Evolutionary conservation across 2,113 vertebrate genomes (phyloP).

Genomic region (Fregetta grallaria): DNA sequence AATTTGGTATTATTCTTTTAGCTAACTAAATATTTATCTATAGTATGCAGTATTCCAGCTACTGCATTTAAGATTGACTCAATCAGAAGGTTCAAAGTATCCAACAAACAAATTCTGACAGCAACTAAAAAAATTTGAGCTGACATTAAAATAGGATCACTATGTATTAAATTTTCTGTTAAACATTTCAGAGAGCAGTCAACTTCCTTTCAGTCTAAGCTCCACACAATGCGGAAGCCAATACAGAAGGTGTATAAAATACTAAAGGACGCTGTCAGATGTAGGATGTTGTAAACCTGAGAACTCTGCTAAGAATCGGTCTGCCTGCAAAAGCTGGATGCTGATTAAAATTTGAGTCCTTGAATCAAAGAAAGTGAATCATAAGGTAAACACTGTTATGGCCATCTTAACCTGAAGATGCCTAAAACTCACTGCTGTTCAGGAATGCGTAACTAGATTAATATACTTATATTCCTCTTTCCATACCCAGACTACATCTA

Average conservation of each 20-base stretch:
- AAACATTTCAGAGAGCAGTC: background rate
- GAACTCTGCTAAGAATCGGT: background rate
- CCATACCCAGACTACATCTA: background rate
- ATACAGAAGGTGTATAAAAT: background rate
- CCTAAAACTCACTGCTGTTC: background rate
- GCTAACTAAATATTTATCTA: background rate
- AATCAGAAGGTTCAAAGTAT: background rate
- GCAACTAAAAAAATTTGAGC: background rate
- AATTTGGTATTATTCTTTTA: background rate
- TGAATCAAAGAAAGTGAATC: background rate
- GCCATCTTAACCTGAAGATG: background rate
- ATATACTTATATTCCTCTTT: background rate
- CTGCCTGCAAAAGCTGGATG: background rate
- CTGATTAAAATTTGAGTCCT: background rate
- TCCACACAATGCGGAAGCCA: background rate
- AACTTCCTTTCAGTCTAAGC: background rate
- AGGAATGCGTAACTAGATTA: accelerated
- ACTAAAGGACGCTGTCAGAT: background rate
- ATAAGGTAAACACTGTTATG: background rate
- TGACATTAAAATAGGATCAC: background rate
- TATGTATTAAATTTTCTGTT: background rate
- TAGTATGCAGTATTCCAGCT: background rate
- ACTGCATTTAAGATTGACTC: background rate
- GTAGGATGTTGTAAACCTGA: background rate
- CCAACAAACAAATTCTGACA: background rate